These are phyloP conservation scores for Coremacera marginata DNA, from an alignment of 2,888 invertebrate genomes.

Conservation along the genomic window DNA sequence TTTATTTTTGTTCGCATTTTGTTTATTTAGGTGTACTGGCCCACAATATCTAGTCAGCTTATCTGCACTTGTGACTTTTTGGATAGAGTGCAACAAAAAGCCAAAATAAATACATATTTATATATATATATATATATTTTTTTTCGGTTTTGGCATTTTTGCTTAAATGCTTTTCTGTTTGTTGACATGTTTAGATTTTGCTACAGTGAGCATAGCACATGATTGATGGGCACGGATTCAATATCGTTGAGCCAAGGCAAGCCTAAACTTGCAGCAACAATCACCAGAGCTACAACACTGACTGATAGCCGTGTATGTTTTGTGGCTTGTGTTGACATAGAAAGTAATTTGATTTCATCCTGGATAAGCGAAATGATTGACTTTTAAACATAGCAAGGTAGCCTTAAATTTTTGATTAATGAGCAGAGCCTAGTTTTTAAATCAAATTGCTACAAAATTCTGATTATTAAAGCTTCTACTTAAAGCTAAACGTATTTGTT, in stretches of 20 bases:
- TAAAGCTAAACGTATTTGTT: not conserved
- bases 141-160: constrained; percentile 55
- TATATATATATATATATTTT: too few relatives aligned
- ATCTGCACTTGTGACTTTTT: constrained; percentile 30
- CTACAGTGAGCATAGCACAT: not conserved
- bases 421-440: constrained; percentile 46
- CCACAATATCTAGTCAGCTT: constrained; percentile 16
- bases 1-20: constrained; percentile 34
- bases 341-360: constrained; percentile 44
- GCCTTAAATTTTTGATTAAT: not conserved
- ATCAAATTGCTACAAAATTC: constrained; percentile 31
- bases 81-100: constrained; percentile 25
- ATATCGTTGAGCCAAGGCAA: not conserved
- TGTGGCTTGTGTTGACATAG: constrained; percentile 45
- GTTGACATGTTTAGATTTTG: constrained; percentile 62
- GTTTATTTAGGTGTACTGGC: constrained; percentile 51
- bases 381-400: not conserved
- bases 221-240: constrained; percentile 17
- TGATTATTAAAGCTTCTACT: not conserved
- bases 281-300: not conserved
- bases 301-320: constrained; percentile 2
- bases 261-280: not conserved
- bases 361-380: not conserved
- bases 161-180: constrained; percentile 59
- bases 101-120: constrained; percentile 54